A percentile compares a stretch with the other conserved stretches of the same genome.
phyloP scores from a whole-genome alignment of 1,140 invertebrate genomes.

The Sipha flava region DNA sequence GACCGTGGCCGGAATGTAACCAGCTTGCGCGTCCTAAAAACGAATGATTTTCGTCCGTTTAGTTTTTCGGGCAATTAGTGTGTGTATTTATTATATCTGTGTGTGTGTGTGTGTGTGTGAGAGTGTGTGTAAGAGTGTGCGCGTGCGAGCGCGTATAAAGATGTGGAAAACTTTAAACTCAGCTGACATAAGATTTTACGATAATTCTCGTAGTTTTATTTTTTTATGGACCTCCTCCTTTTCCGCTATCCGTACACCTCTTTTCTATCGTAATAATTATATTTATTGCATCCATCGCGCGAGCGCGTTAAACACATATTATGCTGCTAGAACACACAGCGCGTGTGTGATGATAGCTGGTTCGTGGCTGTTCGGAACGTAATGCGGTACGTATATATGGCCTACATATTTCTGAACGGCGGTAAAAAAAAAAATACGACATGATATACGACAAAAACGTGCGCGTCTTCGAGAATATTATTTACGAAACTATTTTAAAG shows the following conservation, averaged over 20 bases:
- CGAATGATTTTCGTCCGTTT: conserved; percentile 26
- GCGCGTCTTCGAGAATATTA: too few relatives aligned
- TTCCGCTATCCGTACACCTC: background rate
- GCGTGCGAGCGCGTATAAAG: background rate
- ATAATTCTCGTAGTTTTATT: background rate
- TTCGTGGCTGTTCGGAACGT: background rate
- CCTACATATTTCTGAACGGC: background rate
- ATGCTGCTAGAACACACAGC: background rate
- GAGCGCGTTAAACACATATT: background rate
- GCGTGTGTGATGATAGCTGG: too few relatives aligned
- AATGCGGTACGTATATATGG: background rate
- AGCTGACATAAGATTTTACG: conserved; percentile 10
- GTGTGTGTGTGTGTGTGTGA: background rate
- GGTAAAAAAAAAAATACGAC: background rate
- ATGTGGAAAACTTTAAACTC: conserved; percentile 2
- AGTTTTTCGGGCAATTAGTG: conserved; percentile 5
- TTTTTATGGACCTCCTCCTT: background rate
- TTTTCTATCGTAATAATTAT: background rate
- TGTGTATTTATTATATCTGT: too few relatives aligned
- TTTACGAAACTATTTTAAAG: too few relatives aligned
- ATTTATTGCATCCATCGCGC: background rate
- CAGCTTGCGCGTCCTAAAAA: conserved; percentile 27
- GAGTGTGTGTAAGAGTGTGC: background rate
- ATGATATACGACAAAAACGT: too few relatives aligned
- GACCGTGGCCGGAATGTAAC: conserved; percentile 15